Base-by-base conservation (phyloP, 2,797 vertebrate genomes). In the Protosalanx chinensis region DNA sequence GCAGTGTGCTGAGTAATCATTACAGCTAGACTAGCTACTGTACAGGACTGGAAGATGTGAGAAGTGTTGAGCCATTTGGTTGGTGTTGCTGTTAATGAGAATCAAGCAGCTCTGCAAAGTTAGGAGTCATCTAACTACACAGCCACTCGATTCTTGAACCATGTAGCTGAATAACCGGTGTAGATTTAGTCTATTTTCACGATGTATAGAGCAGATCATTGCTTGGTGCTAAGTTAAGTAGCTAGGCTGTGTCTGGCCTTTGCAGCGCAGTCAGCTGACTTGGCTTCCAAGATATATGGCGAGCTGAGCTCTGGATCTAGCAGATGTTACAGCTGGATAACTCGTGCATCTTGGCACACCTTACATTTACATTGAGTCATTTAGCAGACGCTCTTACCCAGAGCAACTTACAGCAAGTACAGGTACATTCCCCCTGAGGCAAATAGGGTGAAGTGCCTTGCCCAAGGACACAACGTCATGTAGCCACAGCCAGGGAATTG, bases 1-100 rank as follows among this genome's bases (percentile, higher is more conserved):
- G 79, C 83, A 89, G 86, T 90, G 84, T 91, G 90, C 89, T 91
- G 90, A 91, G 85, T 91, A 90, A 90, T 91, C 87, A 89, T 82
- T 79, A 82, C 15, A 56, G 51, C 18, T n/a, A 46, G 41, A 10
- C 41, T 46, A 46, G 41, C 41, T 46, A 46, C 41, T 46, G 41
- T 46, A 41, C 37, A 41, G 37, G 8, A 86, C 84, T 84, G 58
- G n/a, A 75, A 77, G 79, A 82, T 84, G 53, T 41, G 59, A 64
- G 61, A 29, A 2, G 18, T 62, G 27, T 10, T 18, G 8, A 20
- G 1, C 27, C 51, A 3, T 16, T 32, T 67, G 12, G 27, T 0
- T 53, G 8, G 27, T 0, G 29, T 3, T 3, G 6, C 3, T 20
- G 2, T 64, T 56, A 16, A 30, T 29, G 4, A 6, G 13, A 30